Evolutionary conservation across 2,888 invertebrate genomes (phyloP).

Genomic region (Drosophila sordidapex): DNA sequence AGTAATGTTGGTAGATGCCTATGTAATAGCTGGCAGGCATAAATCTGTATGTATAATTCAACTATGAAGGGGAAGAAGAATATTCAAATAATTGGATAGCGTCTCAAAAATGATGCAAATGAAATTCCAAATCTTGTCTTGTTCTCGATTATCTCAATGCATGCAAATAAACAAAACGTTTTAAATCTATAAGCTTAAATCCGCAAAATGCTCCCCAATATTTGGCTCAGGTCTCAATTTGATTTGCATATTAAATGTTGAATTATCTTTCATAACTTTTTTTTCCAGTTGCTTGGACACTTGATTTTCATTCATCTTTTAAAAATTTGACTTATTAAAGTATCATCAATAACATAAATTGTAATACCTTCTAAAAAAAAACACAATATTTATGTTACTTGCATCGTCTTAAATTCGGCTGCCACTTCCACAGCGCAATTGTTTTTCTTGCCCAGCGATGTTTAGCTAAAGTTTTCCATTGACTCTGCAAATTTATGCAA

Average conservation of each 20-base stretch:
- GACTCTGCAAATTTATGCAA: conserved; percentile 80
- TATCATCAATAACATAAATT: background rate
- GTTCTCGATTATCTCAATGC: background rate
- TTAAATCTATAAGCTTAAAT: background rate
- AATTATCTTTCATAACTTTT: background rate
- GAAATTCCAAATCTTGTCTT: background rate
- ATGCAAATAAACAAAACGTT: background rate
- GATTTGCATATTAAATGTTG: conserved; percentile 7
- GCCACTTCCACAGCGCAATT: background rate
- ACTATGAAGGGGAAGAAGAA: background rate
- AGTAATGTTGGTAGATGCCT: background rate
- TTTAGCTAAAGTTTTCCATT: conserved; percentile 66
- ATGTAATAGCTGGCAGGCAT: background rate
- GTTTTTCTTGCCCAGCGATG: conserved; percentile 11
- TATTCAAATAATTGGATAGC: background rate
- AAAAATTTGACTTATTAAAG: conserved; percentile 12
- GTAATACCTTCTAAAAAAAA: background rate
- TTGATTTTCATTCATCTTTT: conserved; percentile 1
- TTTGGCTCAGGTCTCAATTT: background rate
- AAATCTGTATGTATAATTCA: background rate
- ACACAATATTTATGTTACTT: conserved; percentile 1
- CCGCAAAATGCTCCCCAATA: background rate
- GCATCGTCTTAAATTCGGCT: background rate
- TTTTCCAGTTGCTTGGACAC: background rate
- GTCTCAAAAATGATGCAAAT: conserved; percentile 3